phyloP scores from a whole-genome alignment of 2,888 invertebrate genomes.

The Kryphioiulus occultus region DNA sequence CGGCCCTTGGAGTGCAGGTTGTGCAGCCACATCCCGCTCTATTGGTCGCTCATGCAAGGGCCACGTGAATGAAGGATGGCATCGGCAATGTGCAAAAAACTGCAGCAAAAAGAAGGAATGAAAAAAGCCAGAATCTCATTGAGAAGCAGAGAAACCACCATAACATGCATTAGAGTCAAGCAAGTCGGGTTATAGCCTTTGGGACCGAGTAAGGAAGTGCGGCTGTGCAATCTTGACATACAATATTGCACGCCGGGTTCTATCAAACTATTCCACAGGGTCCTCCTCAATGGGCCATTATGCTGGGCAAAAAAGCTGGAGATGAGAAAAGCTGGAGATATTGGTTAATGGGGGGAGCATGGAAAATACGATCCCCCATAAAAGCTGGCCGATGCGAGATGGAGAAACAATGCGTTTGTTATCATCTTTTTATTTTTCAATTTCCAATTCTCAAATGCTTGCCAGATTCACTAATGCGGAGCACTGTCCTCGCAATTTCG shows the following conservation, averaged over 20 bases:
- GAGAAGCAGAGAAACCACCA: background rate
- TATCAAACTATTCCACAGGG: slow-evolving; percentile 23
- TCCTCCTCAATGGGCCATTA: background rate
- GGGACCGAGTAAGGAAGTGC: background rate
- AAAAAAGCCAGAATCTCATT: too few relatives aligned
- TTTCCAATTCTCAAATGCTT: background rate
- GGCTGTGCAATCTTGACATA: background rate
- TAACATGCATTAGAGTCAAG: background rate
- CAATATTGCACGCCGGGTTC: slow-evolving; percentile 13
- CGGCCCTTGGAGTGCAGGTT: too few relatives aligned
- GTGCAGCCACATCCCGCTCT: too few relatives aligned
- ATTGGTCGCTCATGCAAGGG: too few relatives aligned
- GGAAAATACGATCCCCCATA: background rate
- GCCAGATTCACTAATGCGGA: background rate
- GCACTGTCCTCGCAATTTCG: background rate
- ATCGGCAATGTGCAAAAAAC: background rate
- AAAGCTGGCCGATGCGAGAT: background rate
- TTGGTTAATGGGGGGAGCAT: background rate
- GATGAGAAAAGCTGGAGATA: background rate
- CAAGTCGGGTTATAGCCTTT: background rate
- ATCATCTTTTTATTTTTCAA: background rate
- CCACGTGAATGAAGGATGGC: background rate
- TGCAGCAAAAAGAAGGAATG: background rate
- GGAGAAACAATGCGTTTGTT: background rate
- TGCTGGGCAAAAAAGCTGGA: background rate